phyloP scores from a whole-genome alignment of 2,888 invertebrate species.

The Physocephala rufipes region DNA sequence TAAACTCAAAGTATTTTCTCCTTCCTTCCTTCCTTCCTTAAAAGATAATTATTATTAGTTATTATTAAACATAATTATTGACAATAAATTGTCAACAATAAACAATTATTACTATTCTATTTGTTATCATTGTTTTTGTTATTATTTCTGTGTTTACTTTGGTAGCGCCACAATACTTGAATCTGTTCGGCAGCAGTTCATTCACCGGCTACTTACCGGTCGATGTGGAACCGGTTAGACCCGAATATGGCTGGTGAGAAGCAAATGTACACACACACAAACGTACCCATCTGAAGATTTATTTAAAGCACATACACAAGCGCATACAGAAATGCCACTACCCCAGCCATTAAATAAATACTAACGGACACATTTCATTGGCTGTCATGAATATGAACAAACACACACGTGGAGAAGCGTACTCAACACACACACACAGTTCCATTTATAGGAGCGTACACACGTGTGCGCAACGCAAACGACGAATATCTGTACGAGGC shows the following conservation, averaged over 20 bases:
- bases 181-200: slow-evolving; percentile 51
- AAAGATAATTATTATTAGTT: too few species aligned
- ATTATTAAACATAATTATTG: too few species aligned
- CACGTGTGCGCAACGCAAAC: slow-evolving; percentile 30
- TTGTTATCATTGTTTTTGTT: background rate
- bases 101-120: background rate
- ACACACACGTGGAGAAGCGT: slow-evolving; percentile 42
- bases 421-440: slow-evolving; percentile 43
- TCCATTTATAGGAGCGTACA: slow-evolving; percentile 29
- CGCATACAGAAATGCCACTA: slow-evolving; percentile 40
- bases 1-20: too few species aligned
- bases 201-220: slow-evolving; percentile 59
- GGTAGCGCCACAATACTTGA: slow-evolving; percentile 28
- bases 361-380: slow-evolving; percentile 57
- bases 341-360: slow-evolving; percentile 40
- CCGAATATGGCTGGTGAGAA: slow-evolving; percentile 8
- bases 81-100: too few species aligned
- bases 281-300: too few species aligned
- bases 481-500: too few species aligned
- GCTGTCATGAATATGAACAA: slow-evolving; percentile 53
- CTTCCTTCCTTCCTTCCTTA: too few species aligned
- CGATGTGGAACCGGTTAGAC: slow-evolving; percentile 38
- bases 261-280: slow-evolving; percentile 25
- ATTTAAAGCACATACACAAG: slow-evolving; percentile 42
- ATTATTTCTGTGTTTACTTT: slow-evolving; percentile 11